Base-by-base conservation (phyloP, 2,888 invertebrate genomes). In the Erebia palarica region DNA sequence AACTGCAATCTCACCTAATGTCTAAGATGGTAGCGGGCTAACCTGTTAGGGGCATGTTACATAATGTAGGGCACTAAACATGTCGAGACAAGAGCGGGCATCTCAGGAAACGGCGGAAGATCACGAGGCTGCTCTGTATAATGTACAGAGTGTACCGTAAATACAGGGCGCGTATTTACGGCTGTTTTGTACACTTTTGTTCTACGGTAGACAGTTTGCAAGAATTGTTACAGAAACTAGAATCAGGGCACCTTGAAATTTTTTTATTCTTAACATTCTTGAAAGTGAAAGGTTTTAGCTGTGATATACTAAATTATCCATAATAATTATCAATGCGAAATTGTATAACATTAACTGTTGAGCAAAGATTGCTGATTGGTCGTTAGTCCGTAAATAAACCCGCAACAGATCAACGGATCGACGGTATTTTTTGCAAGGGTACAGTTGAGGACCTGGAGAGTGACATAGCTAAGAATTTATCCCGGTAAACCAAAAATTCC, bases 91-190 rank as follows among this genome's bases (percentile, higher is more conserved):
- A 65, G 65, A 61, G 51, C 65, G 14, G 65, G 53, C 72, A 68
- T 72, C 65, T 66, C 72, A 74, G 74, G 74, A 74, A 74, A 65
- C 49, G 47, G 21, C 49, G 70, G 68, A 72, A 70, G 70, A 68
- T 36, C 65, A 42, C 68, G 16, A 65, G 53, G 51, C 69, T 58
- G 64, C 51, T 65, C 51, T 9, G 42, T 42, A 55, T 53, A 65
- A 53, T 65, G 16, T 42, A 18, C 55, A 10, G 16, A 9, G 16
- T 16, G 55, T 16, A 16, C 60, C 27, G 44, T 61, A 16, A 44
- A 61, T 44, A 61, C 44, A 18, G 16, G 16, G 42, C n/a, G n/a
- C 3, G 14, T 44, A 42, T 44, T 61, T 61, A 44, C 44, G 44
- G 14, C 36, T 58, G 58, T 58, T 27, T 53, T 16, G 53, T 16